Evolutionary conservation across 2,113 vertebrate genomes (phyloP).

Genomic region (Colinus virginianus): DNA sequence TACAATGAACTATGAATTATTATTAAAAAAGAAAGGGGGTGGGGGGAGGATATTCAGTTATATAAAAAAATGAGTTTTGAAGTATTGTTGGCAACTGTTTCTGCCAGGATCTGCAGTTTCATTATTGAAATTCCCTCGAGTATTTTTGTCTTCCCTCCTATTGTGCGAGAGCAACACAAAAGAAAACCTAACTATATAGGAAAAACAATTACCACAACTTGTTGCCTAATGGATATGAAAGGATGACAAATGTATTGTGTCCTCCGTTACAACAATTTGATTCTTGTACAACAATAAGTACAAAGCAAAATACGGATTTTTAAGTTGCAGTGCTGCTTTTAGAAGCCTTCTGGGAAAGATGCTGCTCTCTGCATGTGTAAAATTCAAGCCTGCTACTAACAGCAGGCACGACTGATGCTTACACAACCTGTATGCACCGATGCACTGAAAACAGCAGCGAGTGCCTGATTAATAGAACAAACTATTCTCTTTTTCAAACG

Average conservation of each 20-base stretch:
- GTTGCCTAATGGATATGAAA: constrained; percentile 20
- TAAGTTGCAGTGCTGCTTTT: not conserved
- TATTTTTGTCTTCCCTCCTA: constrained; percentile 44
- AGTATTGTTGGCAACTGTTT: constrained; percentile 37
- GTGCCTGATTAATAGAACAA: constrained; percentile 29
- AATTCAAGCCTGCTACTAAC: not conserved
- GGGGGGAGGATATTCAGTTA: not conserved
- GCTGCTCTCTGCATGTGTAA: not conserved
- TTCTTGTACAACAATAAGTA: not conserved
- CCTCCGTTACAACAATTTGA: not conserved
- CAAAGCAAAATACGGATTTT: not conserved
- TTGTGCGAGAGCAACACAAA: constrained; percentile 46
- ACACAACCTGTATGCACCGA: not conserved
- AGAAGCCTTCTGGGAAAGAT: not conserved
- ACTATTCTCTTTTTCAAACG: not conserved
- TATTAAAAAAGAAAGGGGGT: not conserved
- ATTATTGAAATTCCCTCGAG: constrained; percentile 15
- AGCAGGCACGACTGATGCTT: not conserved
- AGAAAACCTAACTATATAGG: constrained; percentile 29
- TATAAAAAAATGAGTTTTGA: constrained; percentile 12
- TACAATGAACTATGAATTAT: constrained; percentile 17
- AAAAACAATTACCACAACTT: constrained; percentile 30
- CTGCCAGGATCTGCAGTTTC: constrained; percentile 1
- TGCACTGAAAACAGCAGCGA: not conserved
- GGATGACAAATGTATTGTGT: constrained; percentile 8